A percentile compares a stretch with the other conserved stretches of the same genome.
These are phyloP conservation scores for Drosophila takahashii DNA, from an alignment of 1,140 invertebrate genomes.

Conservation along the genomic window DNA sequence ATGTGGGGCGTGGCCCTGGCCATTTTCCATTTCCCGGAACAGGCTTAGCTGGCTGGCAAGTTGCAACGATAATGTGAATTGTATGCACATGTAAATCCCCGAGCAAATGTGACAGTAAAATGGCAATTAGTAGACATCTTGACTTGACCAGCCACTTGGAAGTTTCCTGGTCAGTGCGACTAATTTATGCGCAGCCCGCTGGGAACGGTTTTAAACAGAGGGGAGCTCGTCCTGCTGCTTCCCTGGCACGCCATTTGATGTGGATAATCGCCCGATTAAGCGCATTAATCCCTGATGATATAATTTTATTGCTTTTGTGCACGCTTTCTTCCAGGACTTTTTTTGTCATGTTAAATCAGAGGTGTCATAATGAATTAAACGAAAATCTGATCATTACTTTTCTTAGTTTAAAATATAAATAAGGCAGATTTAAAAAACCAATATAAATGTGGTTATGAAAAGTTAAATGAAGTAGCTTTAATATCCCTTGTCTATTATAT, in stretches of 20 bases:
- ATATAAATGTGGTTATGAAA: too few species aligned
- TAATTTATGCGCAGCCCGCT: constrained; percentile 58
- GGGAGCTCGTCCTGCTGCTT: constrained; percentile 3
- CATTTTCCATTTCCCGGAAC: constrained; percentile 13
- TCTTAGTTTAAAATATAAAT: too few species aligned
- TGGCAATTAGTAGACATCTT: constrained; percentile 74
- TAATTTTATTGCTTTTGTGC: constrained; percentile 23
- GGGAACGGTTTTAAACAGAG: neutral
- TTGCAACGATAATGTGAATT: constrained; percentile 67
- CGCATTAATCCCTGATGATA: constrained; percentile 45
- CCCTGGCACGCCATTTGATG: constrained; percentile 15
- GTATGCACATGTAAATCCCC: constrained; percentile 75
- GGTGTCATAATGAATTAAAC: neutral
- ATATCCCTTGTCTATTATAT: neutral
- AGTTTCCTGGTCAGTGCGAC: constrained; percentile 36
- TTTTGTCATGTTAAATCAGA: neutral
- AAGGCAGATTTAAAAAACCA: too few species aligned
- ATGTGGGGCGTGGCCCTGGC: constrained; percentile 29
- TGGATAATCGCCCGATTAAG: constrained; percentile 45
- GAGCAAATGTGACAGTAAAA: constrained; percentile 75
- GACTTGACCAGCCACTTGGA: constrained; percentile 62
- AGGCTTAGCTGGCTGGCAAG: constrained; percentile 47
- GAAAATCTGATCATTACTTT: neutral
- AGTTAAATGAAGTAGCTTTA: neutral
- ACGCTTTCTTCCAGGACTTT: neutral